A percentile compares a stretch with the other conserved stretches of the same genome.
Conservation (phyloP, 2,888 invertebrate genomes). For the Mimumesa dahlbomi region DNA sequence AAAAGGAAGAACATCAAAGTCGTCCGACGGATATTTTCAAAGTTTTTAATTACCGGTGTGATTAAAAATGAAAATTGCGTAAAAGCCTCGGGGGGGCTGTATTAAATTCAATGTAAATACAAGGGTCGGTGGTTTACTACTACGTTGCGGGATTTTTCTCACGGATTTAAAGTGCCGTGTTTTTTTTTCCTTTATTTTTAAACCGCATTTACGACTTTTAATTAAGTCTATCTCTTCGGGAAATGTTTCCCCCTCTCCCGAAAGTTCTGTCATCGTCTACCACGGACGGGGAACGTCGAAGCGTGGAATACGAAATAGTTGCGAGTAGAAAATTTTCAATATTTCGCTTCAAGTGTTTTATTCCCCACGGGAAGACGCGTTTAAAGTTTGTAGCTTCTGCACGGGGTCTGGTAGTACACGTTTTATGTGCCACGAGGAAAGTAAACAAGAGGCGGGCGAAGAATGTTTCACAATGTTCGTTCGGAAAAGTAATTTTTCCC, state of each 20-base stretch:
- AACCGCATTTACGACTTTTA: neutral
- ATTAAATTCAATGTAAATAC: too few species aligned
- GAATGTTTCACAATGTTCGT: neutral
- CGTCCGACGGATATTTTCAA: too few species aligned
- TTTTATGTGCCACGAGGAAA: slow-evolving; percentile 29
- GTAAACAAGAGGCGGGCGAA: slow-evolving; percentile 18
- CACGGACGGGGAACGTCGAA: neutral
- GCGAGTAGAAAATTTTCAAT: slow-evolving; percentile 32
- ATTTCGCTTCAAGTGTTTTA: slow-evolving; percentile 8
- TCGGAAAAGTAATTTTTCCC: neutral
- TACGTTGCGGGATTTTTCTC: too few species aligned
- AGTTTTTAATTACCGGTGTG: too few species aligned
- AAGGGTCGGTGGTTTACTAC: too few species aligned
- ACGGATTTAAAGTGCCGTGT: too few species aligned
- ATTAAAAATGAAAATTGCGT: too few species aligned
- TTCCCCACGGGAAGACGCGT: slow-evolving; percentile 7
- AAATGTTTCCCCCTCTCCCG: too few species aligned
- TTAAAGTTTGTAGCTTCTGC: slow-evolving; percentile 25
- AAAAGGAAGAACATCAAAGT: too few species aligned
- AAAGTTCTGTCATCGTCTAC: neutral
- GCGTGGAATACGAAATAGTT: neutral
- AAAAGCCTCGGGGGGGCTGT: too few species aligned
- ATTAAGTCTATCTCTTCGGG: too few species aligned
- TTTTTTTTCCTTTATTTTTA: too few species aligned
- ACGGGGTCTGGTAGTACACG: slow-evolving; percentile 16